Base-by-base conservation (phyloP, 2,797 vertebrate genomes). In the Enteromius paludinosus region DNA sequence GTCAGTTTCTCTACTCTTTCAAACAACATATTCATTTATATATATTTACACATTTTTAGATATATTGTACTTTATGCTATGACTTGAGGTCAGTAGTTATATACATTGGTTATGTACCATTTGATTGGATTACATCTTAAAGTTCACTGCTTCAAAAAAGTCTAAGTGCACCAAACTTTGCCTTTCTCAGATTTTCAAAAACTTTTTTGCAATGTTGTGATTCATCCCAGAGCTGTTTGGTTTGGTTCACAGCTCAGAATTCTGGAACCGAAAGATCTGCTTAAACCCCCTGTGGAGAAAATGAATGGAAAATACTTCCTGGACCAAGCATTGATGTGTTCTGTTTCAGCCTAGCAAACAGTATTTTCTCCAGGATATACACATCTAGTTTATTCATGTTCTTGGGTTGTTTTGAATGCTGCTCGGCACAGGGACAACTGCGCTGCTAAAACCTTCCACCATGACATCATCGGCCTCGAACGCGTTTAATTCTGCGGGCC, bases 311-410 rank as follows among this genome's bases (percentile, higher is more conserved):
- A 76, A 78, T 33, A 33, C 17, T 78, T 28, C 10, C 20, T 78
- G 17, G 30, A 41, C 41, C 17, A n/a, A 77, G 41, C 25, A 64
- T 12, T 14, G 25, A 18, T 64, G 25, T 62, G 17, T 49, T 62
- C 43, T 54, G 8, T 54, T 30, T 11, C 10, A 73, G 10, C 45
- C 47, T 73, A 11, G 15, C 69, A 47, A 71, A 71, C 43, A 35
- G 1, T 73, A 54, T 15, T n/a, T 77, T 33, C 59, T n/a, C 47
- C 1, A 15, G 18, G 25, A 77, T 59, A 35, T n/a, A 35, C 10
- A n/a, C 14, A 28, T 73, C 15, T 73, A 35, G 14, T 64, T 72
- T 70, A 30, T 70, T 45, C n/a, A 70, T 71, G 78, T 62, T 80
- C 35, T n/a, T 1, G 2, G 43, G 35, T 9, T 5, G 5, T 64